Base-by-base conservation (phyloP, 2,888 invertebrate genomes). In the Drosophila percnosoma region DNA sequence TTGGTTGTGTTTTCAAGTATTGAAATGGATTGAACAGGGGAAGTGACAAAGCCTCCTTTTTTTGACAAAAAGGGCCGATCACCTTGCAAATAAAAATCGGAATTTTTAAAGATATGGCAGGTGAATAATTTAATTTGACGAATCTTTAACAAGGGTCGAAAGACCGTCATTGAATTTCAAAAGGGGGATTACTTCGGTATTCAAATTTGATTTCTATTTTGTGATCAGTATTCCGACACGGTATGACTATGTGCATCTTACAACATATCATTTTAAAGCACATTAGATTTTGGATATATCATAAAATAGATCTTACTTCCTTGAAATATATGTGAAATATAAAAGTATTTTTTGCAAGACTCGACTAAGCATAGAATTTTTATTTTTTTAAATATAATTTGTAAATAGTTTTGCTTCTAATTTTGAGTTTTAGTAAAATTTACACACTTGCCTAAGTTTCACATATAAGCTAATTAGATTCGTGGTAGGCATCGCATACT, bases 401-500 rank as follows among this genome's bases (percentile, higher is more conserved):
- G 21, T 21, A 24, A 15, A 13, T 45, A 15, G 7, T 2, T 21
- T 45, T 8, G 21, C 21, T 45, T 45, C 15, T 15, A 45, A 45
- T 24, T 45, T 45, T 24, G 2, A 8, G 24, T 8, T 33, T 58
- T 2, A 10, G 3, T 38, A 15, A 18, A 24, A 57, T 4, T n/a
- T 24, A 4, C 1, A 18, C 4, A 1, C 11, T n/a, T 24, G 11
- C 6, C 18, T 7, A 10, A 2, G 8, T 11, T 36, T 18, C 3
- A 45, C 34, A 15, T 10, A 18, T 18, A 18, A 5, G 4, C 58
- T 13, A 2, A 13, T 15, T 15, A 11, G 40, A 54, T 54, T 45
- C 24, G 11, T 21, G n/a, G 18, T 55, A 76, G 45, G 38, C 36
- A 38, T 31, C 0, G 29, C 42, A 10, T 27, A 78, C 68, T 78